Percentiles rank a stretch among this genome's conserved stretches.
These are phyloP conservation scores for Drosophila teissieri DNA, from an alignment of 1,140 invertebrate species.

Conservation along the genomic window DNA sequence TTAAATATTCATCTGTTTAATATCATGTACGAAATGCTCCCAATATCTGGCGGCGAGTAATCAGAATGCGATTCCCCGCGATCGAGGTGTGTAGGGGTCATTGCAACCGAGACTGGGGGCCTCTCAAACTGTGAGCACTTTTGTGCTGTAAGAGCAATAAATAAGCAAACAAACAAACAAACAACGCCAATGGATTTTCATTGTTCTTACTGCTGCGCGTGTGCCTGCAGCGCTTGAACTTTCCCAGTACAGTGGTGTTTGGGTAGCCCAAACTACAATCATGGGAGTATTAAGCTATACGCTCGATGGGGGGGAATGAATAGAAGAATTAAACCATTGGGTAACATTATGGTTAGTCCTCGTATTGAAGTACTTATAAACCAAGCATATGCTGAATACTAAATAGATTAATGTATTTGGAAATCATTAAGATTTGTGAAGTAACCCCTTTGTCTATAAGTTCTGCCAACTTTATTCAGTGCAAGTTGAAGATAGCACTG, in stretches of 20 bases:
- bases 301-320: background rate
- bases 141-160: constrained; percentile 16
- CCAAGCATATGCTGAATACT: too few species aligned
- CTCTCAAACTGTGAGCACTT: constrained; percentile 43
- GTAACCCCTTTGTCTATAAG: too few species aligned
- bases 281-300: background rate
- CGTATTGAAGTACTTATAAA: too few species aligned
- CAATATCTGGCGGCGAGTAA: background rate
- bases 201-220: constrained; percentile 34
- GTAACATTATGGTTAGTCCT: too few species aligned
- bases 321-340: background rate
- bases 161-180: constrained; percentile 44
- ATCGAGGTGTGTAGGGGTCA: constrained; percentile 40
- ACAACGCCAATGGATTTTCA: constrained; percentile 43
- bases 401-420: too few species aligned
- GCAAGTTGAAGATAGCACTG: background rate
- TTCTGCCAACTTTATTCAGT: background rate
- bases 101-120: constrained; percentile 27
- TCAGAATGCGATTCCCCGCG: constrained; percentile 27
- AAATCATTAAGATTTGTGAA: background rate
- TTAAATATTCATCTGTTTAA: background rate
- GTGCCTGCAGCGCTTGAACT: constrained; percentile 40
- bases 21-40: background rate
- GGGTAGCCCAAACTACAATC: background rate
- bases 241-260: constrained; percentile 27